Base-by-base conservation (phyloP, 2,888 invertebrate species). In the Zhuqinia jingwanae region DNA sequence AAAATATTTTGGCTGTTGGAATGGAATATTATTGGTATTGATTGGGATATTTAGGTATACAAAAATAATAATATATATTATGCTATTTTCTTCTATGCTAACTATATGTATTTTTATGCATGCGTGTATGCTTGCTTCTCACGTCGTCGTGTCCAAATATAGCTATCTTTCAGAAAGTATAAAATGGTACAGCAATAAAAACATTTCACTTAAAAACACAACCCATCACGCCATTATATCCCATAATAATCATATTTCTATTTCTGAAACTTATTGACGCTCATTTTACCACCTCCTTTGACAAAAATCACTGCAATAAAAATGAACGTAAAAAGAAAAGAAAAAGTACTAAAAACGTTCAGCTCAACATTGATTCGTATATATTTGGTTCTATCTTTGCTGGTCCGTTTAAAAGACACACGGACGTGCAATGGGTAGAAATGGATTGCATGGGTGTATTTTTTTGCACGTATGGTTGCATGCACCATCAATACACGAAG, bases 101-200 rank as follows among this genome's bases (percentile, higher is more conserved):
- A n/a, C n/a, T n/a, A n/a, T n/a, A n/a, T n/a, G n/a, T n/a, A n/a
- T n/a, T n/a, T n/a, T n/a, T n/a, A n/a, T n/a, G n/a, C n/a, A n/a
- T n/a, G n/a, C n/a, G n/a, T n/a, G n/a, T n/a, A n/a, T n/a, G n/a
- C n/a, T n/a, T n/a, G n/a, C n/a, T 20, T 63, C 27, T 63, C 11
- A 25, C 13, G 1, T 15, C n/a, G 25, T 75, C 75, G 11, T 27
- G 50, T 25, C 75, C 75, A 75, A 75, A 75, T 75, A 75, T 75
- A 75, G 75, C 50, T 75, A 75, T 75, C 75, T 56, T n/a, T 56
- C 10, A 15, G 50, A 25, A 47, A 25, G n/a, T 13, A 27, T 2
- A 17, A 5, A 15, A 42, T n/a, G 36, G 22, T 36, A 36, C 6
- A 30, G 36, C n/a, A 75, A 53, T 30, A 56, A 50, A 75, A 53